These are phyloP conservation scores for Glandiceps talaboti DNA, from an alignment of 53 echinoderm and acorn worm species.

Conservation along the genomic window DNA sequence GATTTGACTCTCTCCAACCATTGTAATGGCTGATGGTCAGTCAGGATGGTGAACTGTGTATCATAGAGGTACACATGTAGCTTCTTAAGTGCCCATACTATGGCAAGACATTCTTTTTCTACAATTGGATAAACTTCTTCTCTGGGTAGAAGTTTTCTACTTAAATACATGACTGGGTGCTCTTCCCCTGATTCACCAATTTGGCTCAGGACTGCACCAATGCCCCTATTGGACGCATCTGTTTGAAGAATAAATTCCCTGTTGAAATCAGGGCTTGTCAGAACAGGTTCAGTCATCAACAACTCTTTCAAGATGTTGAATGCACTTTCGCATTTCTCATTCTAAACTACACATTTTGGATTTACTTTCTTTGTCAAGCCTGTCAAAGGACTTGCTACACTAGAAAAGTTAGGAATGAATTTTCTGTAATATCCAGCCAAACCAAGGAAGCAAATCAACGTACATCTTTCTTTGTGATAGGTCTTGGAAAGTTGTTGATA, in stretches of 20 bases:
- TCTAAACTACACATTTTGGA: slow-evolving; percentile 27
- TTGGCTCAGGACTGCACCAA: slow-evolving; percentile 41
- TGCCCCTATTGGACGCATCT: slow-evolving; percentile 41
- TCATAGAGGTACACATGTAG: slow-evolving; percentile 44
- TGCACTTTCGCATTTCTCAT: slow-evolving; percentile 18
- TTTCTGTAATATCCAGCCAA: slow-evolving; percentile 35
- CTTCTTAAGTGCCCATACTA: slow-evolving; percentile 32
- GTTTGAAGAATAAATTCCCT: slow-evolving; percentile 32
- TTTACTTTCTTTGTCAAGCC: slow-evolving; percentile 34
- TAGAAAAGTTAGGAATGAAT: slow-evolving; percentile 34
- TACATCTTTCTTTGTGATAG: slow-evolving; percentile 41
- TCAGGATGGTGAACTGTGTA: slow-evolving; percentile 22
- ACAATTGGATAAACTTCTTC: slow-evolving; percentile 34
- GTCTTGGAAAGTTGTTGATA: slow-evolving; percentile 22
- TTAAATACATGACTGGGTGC: slow-evolving; percentile 16
- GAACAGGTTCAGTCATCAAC: slow-evolving; percentile 14
- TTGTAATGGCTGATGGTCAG: slow-evolving; percentile 43
- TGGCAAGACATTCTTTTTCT: slow-evolving; percentile 48
- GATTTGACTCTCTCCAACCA: slow-evolving; percentile 29
- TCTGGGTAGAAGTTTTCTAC: slow-evolving; percentile 25
- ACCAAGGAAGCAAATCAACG: slow-evolving; percentile 35
- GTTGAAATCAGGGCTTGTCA: slow-evolving; percentile 22
- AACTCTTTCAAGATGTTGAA: slow-evolving; percentile 23
- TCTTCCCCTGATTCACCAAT: slow-evolving; percentile 18
- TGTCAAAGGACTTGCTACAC: slow-evolving; percentile 31